Evolutionary conservation across 1,140 invertebrate species (phyloP).

Genomic region (Drosophila nebulosa): DNA sequence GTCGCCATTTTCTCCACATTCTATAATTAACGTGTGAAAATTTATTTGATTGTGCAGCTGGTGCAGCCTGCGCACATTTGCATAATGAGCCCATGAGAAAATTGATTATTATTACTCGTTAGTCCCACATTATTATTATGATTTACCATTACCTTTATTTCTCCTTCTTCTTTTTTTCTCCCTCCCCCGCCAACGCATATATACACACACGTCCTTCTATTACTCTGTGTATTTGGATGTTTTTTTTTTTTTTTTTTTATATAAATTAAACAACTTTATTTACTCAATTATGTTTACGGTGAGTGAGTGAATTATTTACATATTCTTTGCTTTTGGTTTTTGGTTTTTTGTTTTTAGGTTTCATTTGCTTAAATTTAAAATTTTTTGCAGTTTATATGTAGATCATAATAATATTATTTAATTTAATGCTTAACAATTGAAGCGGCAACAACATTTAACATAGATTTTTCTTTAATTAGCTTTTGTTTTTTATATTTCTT

Average conservation of each 20-base stretch:
- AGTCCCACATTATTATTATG: slow-evolving; percentile 21
- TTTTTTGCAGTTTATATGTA: slow-evolving; percentile 51
- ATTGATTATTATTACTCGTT: slow-evolving; percentile 61
- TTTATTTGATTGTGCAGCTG: slow-evolving; percentile 52
- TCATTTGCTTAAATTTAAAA: slow-evolving; percentile 58
- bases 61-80: slow-evolving; percentile 32
- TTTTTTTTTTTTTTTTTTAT: slow-evolving; percentile 37
- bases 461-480: slow-evolving; percentile 45
- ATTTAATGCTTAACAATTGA: slow-evolving; percentile 69
- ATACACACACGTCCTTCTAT: not conserved
- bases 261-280: slow-evolving; percentile 80
- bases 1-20: slow-evolving; percentile 24
- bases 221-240: slow-evolving; percentile 18
- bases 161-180: too few relatives aligned
- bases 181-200: not conserved
- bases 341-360: slow-evolving; percentile 27
- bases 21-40: slow-evolving; percentile 68
- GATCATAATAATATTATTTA: slow-evolving; percentile 50
- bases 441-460: slow-evolving; percentile 78
- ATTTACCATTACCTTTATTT: not conserved
- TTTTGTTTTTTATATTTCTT: slow-evolving; percentile 14
- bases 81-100: slow-evolving; percentile 48
- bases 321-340: slow-evolving; percentile 37
- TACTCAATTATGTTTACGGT: slow-evolving; percentile 63
- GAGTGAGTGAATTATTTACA: slow-evolving; percentile 57